Base-by-base conservation (phyloP, 2,797 vertebrate genomes). In the Sebastes matsubarae region DNA sequence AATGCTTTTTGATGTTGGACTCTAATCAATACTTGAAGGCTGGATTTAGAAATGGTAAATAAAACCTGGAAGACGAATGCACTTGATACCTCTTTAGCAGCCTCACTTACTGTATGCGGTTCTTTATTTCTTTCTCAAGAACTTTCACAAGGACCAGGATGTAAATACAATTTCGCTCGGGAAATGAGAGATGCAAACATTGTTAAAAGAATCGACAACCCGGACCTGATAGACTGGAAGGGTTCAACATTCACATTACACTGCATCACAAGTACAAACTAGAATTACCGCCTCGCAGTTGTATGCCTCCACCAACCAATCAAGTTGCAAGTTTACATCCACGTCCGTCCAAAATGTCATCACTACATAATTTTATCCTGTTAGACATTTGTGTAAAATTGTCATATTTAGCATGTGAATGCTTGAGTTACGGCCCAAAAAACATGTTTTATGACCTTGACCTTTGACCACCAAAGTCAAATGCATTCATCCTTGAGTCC, bases 11-110 rank as follows among this genome's bases (percentile, higher is more conserved):
- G 92, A 93, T 91, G 93, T 90, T 80, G 75, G 86, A 80, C 82
- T 90, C 87, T 84, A 91, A 95, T 94, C 94, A 93, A 95, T 95
- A 95, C 87, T 90, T 87, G 85, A 93, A 90, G 90, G 90, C 90
- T 88, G 90, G 84, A 91, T 93, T 93, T 92, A 91, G 91, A 93
- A 92, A 77, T 12, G 78, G 94, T 92, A 88, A 92, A 93, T 88
- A 92, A 91, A 92, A 90, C 83, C 84, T 69, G 54, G 88, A 89
- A 79, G 42, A 85, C 83, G 57, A 75, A 69, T 77, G 87, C 77
- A 75, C 68, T 83, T 58, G 75, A 82, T 87, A 81, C 73, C 75
- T 73, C 66, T 81, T 80, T 46, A 72, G 68, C 65, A 59, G 75
- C 72, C 55, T 66, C 42, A 9, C 73, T 54, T 13, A 46, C 63